Percentiles rank a stretch among this genome's conserved stretches.
These are phyloP conservation scores for Podarcis muralis DNA, from an alignment of 2,113 vertebrate genomes.

Conservation along the genomic window DNA sequence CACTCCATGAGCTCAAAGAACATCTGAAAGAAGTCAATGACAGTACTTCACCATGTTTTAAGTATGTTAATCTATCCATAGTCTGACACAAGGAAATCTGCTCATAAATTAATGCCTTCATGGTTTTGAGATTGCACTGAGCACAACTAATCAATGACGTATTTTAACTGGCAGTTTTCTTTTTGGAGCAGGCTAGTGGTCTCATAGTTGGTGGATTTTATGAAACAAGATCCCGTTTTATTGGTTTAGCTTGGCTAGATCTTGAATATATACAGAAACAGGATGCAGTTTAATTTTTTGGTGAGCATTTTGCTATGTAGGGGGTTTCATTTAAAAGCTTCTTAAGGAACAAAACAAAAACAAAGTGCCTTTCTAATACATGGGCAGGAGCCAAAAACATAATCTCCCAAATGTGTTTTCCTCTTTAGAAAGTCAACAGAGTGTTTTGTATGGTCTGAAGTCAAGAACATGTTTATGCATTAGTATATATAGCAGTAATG, in stretches of 20 bases:
- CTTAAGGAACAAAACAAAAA: not conserved
- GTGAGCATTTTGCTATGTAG: slow-evolving; percentile 48
- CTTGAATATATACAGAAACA: slow-evolving; percentile 70
- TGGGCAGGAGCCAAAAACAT: slow-evolving; percentile 4
- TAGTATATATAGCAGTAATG: not conserved
- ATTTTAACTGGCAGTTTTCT: slow-evolving; percentile 72
- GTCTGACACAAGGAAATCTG: slow-evolving; percentile 66
- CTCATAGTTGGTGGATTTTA: slow-evolving; percentile 72
- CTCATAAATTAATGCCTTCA: slow-evolving; percentile 65
- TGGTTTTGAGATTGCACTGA: slow-evolving; percentile 73
- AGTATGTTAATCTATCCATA: slow-evolving; percentile 62
- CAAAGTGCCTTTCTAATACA: not conserved
- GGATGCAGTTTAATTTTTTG: slow-evolving; percentile 63
- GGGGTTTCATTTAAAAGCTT: not conserved
- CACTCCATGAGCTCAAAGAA: not conserved
- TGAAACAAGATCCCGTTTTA: slow-evolving; percentile 73
- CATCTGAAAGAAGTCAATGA: slow-evolving; percentile 15
- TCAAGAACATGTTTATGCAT: not conserved
- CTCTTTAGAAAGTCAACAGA: slow-evolving; percentile 14
- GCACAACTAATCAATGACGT: slow-evolving; percentile 68
- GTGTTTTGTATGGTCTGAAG: slow-evolving; percentile 18
- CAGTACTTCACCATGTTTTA: slow-evolving; percentile 51
- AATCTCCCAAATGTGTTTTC: slow-evolving; percentile 13
- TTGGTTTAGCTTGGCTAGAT: slow-evolving; percentile 70
- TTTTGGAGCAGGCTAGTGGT: slow-evolving; percentile 61